A percentile compares a stretch with the other conserved stretches of the same genome.
phyloP scores from a whole-genome alignment of 2,888 invertebrate genomes.

The Bembecia ichneumoniformis region DNA sequence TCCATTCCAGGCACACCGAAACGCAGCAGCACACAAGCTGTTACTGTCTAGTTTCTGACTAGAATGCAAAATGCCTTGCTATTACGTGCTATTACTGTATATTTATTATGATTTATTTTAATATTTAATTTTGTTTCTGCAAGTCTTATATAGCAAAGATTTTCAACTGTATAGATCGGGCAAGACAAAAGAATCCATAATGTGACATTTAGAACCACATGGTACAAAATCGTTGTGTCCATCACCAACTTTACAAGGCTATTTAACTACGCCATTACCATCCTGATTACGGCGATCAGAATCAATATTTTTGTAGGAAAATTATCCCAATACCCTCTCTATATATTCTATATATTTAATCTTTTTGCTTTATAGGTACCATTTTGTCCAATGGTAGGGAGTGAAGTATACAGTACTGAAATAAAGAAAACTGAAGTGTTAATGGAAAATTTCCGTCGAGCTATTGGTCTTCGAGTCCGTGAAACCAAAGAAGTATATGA shows the following conservation, averaged over 20 bases:
- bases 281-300: too few relatives aligned
- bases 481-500: conserved; percentile 99
- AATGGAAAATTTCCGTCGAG: conserved; percentile 98
- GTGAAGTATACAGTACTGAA: conserved; percentile 97
- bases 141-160: not conserved
- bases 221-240: too few relatives aligned
- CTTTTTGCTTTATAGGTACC: conserved; percentile 74
- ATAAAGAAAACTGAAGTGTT: conserved; percentile 99
- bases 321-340: too few relatives aligned
- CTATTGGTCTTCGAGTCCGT: conserved; percentile 93
- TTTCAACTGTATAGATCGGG: too few relatives aligned
- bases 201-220: too few relatives aligned
- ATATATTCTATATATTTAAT: too few relatives aligned
- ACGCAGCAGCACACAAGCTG: too few relatives aligned
- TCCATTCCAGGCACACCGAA: too few relatives aligned
- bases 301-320: too few relatives aligned
- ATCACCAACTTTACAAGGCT: too few relatives aligned
- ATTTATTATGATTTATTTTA: not conserved
- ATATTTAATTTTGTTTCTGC: not conserved
- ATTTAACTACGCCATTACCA: too few relatives aligned
- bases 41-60: not conserved
- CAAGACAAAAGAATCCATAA: too few relatives aligned
- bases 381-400: conserved; percentile 94
- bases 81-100: not conserved
- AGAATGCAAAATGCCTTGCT: not conserved